These are phyloP conservation scores for Macrocentrus cingulum DNA, from an alignment of 1,140 invertebrate genomes.

Conservation along the genomic window DNA sequence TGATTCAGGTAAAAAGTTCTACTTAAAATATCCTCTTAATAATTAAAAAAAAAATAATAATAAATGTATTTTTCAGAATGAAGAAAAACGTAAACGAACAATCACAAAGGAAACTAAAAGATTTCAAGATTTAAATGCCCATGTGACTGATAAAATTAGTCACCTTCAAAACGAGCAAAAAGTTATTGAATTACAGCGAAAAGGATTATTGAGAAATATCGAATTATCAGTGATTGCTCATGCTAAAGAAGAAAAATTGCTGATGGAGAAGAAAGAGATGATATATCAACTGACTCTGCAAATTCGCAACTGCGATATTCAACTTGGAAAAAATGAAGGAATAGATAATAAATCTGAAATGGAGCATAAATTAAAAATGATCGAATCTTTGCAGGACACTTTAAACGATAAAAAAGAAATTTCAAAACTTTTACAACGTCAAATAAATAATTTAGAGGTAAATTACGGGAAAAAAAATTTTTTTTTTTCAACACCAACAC, in stretches of 20 bases:
- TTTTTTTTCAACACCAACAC: neutral
- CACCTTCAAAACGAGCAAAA: slow-evolving; percentile 45
- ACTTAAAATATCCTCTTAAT: slow-evolving; percentile 11
- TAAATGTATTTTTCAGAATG: slow-evolving; percentile 37
- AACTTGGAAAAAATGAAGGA: slow-evolving; percentile 41
- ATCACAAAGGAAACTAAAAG: slow-evolving; percentile 38
- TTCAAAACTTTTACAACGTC: slow-evolving; percentile 55
- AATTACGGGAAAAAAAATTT: slow-evolving; percentile 4
- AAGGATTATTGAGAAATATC: slow-evolving; percentile 38
- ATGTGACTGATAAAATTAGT: slow-evolving; percentile 29
- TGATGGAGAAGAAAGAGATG: slow-evolving; percentile 49
- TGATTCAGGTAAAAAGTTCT: slow-evolving; percentile 50
- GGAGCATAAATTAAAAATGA: slow-evolving; percentile 48
- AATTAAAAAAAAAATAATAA: neutral
- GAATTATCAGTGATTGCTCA: slow-evolving; percentile 34
- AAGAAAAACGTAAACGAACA: slow-evolving; percentile 43
- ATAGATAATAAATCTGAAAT: slow-evolving; percentile 40
- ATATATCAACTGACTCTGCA: slow-evolving; percentile 49
- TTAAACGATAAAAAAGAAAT: slow-evolving; percentile 49
- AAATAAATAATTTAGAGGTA: slow-evolving; percentile 61
- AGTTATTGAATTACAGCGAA: slow-evolving; percentile 33
- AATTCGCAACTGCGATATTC: slow-evolving; percentile 43
- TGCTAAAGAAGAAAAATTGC: slow-evolving; percentile 39
- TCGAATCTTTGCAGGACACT: slow-evolving; percentile 54
- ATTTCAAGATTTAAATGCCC: slow-evolving; percentile 39